Evolutionary conservation across 2,888 invertebrate species (phyloP).

Genomic region (Acrocera orbiculus): DNA sequence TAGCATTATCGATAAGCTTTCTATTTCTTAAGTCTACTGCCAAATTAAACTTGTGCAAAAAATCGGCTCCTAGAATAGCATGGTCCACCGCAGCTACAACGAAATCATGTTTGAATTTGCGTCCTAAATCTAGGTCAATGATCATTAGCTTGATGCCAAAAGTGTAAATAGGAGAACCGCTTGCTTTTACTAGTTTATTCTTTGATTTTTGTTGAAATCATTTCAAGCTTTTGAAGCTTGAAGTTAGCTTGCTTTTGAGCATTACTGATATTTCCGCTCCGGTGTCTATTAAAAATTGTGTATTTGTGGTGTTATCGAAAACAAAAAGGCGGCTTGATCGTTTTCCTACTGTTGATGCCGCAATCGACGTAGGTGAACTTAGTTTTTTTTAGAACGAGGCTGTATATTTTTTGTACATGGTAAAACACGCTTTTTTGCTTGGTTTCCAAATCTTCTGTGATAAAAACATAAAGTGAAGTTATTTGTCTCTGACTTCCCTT

Average conservation of each 20-base stretch:
- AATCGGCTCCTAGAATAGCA: background rate
- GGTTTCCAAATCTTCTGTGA: background rate
- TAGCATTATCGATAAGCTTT: too few species aligned
- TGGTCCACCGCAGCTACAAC: constrained; percentile 1
- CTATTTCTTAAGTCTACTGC: too few species aligned
- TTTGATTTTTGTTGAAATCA: too few species aligned
- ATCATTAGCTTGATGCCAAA: background rate
- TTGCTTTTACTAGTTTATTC: too few species aligned
- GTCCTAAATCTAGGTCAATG: background rate
- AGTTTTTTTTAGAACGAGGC: background rate
- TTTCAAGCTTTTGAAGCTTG: too few species aligned
- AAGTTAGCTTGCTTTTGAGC: background rate
- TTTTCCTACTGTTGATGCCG: background rate
- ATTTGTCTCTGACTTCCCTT: background rate
- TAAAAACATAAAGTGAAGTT: background rate
- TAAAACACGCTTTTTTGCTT: background rate
- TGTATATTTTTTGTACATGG: background rate
- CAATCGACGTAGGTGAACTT: background rate
- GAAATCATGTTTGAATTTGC: too few species aligned
- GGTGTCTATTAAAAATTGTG: background rate
- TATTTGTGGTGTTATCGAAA: background rate
- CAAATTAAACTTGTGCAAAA: too few species aligned
- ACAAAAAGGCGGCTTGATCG: background rate
- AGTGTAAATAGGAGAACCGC: background rate
- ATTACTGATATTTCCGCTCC: background rate